Conservation (phyloP, 2,888 invertebrate genomes). For the Frankliniella intonsa region DNA sequence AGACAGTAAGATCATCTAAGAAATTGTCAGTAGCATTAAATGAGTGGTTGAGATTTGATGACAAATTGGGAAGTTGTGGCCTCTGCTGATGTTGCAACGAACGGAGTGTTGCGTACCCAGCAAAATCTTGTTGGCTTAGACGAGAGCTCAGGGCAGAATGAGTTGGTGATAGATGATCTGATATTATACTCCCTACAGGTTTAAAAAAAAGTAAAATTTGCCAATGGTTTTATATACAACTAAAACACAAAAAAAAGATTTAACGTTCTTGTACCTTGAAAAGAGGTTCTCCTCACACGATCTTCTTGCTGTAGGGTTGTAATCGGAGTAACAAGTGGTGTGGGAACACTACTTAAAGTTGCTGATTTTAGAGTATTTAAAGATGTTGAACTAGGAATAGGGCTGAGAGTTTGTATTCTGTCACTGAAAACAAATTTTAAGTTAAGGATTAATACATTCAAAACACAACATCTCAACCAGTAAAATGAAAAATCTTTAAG, state of each 20-base stretch:
- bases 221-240: neutral
- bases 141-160: constrained; percentile 52
- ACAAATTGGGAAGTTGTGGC: constrained; percentile 44
- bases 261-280: neutral
- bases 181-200: constrained; percentile 29
- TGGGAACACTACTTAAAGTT: constrained; percentile 18
- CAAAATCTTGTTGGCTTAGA: constrained; percentile 68
- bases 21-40: neutral
- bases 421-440: constrained; percentile 52
- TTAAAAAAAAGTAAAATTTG: neutral
- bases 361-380: constrained; percentile 36
- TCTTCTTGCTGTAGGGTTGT: constrained; percentile 12
- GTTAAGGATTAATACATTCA: constrained; percentile 33
- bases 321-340: constrained; percentile 9
- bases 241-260: neutral
- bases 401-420: constrained; percentile 73
- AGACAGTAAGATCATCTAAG: neutral
- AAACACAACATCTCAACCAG: constrained; percentile 29
- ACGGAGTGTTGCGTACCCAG: constrained; percentile 69
- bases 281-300: neutral
- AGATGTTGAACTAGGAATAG: constrained; percentile 70
- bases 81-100: constrained; percentile 62
- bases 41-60: constrained; percentile 29
- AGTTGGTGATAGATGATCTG: constrained; percentile 42
- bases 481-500: neutral